A percentile compares a stretch with the other conserved stretches of the same genome.
Conservation (phyloP, 2,888 invertebrate genomes). For the Strigamia transsilvanica region DNA sequence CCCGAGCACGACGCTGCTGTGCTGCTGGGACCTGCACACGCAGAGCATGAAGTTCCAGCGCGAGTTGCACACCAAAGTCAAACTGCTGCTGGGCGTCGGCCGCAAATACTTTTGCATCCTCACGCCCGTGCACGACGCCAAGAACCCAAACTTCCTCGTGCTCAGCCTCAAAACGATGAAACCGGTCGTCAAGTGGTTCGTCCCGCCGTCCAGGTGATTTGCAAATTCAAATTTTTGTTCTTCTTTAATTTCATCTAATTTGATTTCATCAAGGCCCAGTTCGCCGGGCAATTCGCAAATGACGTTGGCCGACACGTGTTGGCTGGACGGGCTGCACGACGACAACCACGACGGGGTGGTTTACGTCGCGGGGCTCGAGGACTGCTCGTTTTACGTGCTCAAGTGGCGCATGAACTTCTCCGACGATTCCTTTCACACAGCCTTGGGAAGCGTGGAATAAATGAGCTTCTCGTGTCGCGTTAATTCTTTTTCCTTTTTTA, state of each 20-base stretch:
- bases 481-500: background rate
- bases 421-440: background rate
- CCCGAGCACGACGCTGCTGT: constrained; percentile 53
- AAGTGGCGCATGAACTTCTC: constrained; percentile 54
- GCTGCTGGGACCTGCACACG: constrained; percentile 57
- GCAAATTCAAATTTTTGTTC: background rate
- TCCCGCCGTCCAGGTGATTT: constrained; percentile 57
- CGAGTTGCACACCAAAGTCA: constrained; percentile 56
- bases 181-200: constrained; percentile 56
- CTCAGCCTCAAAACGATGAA: constrained; percentile 55
- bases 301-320: constrained; percentile 56
- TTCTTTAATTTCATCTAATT: background rate
- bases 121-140: constrained; percentile 54
- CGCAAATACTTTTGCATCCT: constrained; percentile 56
- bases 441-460: background rate
- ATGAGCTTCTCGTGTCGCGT: background rate
- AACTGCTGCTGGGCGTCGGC: constrained; percentile 57
- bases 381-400: constrained; percentile 56
- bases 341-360: constrained; percentile 57
- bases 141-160: constrained; percentile 57
- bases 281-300: constrained; percentile 57
- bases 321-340: constrained; percentile 57
- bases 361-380: constrained; percentile 57
- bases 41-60: constrained; percentile 55
- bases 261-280: constrained; percentile 54